Evolutionary conservation across 2,113 vertebrate species (phyloP), one percentile per base, ranked within the genome.

Genomic region (Thamnaconus septentrionalis): DNA sequence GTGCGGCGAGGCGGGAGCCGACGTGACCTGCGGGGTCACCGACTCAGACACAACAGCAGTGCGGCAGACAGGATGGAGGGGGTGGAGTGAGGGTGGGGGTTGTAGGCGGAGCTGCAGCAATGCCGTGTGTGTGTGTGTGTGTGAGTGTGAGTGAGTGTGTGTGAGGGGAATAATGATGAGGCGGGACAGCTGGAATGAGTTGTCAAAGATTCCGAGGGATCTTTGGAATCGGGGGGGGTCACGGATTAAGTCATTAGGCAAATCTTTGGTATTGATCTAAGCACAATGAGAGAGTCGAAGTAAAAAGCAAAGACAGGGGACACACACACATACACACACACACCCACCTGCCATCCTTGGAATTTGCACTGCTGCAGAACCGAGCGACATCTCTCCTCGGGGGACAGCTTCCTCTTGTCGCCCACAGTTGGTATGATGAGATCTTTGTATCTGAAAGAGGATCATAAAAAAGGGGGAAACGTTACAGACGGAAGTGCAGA

Each of bases 301-400:
- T 31, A 31, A 31, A 31, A 31, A 31, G 18, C 18, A 31, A 1
- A 31, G 1, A 31, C 18, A 31, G 42, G 66, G 9, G 31, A 10
- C 46, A 10, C 46, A 48, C 47, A 7, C 47, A 48, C 11, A 10
- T 7, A 48, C 47, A 41, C 40, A 67, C 52, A 53, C 75, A 92
- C 92, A 87, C 84, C 93, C 82, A 98, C 96, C 95, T 98, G 95
- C 95, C 96, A 98, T 80, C 94, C 96, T 69, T 96, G 95, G 62
- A 98, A 90, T 81, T 93, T 93, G 75, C 91, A 94, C 62, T 92
- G 91, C 64, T 94, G 94, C 65, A 98, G 94, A 71, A 96, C 84
- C 41, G 89, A 90, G 54, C 80, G 92, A 59, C 96, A 98, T 78
- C 87, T 92, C 73, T 96, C 94, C 73, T 93, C 93, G 2, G 90